A percentile compares a stretch with the other conserved stretches of the same genome.
Conservation (phyloP, 1,140 invertebrate species). For the Drosophila repletoides region DNA sequence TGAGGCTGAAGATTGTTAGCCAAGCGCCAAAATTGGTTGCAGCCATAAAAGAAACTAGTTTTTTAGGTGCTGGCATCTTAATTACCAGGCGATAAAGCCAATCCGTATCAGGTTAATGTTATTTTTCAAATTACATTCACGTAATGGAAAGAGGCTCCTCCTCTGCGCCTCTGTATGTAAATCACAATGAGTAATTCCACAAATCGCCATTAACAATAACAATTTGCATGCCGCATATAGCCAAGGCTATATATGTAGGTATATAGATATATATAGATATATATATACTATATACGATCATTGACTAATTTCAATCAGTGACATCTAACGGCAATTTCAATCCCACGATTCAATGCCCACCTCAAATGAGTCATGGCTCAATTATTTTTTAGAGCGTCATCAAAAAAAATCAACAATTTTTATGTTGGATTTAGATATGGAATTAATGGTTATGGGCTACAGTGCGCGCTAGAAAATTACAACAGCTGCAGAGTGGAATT, state of each 20-base stretch:
- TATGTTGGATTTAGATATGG: slow-evolving; percentile 27
- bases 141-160: slow-evolving; percentile 33
- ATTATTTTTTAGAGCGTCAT: slow-evolving; percentile 54
- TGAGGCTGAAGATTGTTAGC: too few relatives aligned
- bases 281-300: slow-evolving; percentile 3
- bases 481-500: too few relatives aligned
- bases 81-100: slow-evolving; percentile 29
- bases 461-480: too few relatives aligned
- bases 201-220: slow-evolving; percentile 39
- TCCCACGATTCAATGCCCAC: slow-evolving; percentile 17
- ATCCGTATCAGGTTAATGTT: slow-evolving; percentile 17
- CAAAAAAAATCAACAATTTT: slow-evolving; percentile 4
- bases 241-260: too few relatives aligned
- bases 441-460: slow-evolving; percentile 21
- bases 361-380: slow-evolving; percentile 37
- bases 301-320: not conserved
- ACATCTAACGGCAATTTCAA: slow-evolving; percentile 51
- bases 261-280: too few relatives aligned
- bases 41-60: slow-evolving; percentile 19
- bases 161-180: slow-evolving; percentile 4
- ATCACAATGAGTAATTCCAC: slow-evolving; percentile 50
- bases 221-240: slow-evolving; percentile 65
- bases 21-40: not conserved
- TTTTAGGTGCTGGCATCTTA: slow-evolving; percentile 18
- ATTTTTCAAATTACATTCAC: slow-evolving; percentile 14